These are phyloP conservation scores for Cephalopholis sonnerati DNA, from an alignment of 2,113 vertebrate species.

Conservation along the genomic window DNA sequence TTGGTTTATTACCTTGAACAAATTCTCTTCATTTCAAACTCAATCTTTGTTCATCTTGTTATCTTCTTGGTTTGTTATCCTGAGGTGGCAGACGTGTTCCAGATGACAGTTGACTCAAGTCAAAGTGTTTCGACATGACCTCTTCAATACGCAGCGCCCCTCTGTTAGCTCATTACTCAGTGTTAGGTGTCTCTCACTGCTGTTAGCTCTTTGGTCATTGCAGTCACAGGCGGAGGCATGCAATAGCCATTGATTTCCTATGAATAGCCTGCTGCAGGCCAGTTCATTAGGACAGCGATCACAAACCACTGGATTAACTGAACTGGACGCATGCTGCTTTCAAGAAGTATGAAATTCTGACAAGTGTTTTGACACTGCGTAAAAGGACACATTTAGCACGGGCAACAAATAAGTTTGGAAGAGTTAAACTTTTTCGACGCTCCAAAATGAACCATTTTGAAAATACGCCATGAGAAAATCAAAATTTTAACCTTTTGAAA, in stretches of 20 bases:
- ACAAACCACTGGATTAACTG: constrained; percentile 74
- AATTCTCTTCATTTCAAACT: constrained; percentile 46
- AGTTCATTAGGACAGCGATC: constrained; percentile 75
- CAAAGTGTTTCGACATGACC: constrained; percentile 41
- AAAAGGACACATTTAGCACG: neutral
- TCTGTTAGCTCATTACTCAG: constrained; percentile 76
- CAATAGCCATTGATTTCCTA: constrained; percentile 82
- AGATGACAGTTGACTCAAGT: constrained; percentile 29
- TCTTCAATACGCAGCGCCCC: constrained; percentile 23
- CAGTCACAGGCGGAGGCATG: constrained; percentile 67
- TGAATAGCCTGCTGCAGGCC: constrained; percentile 74
- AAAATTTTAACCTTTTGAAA: neutral
- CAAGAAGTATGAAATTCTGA: constrained; percentile 12
- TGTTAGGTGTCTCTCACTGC: constrained; percentile 66
- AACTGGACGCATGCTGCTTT: constrained; percentile 48
- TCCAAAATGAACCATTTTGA: neutral
- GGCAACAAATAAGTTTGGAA: neutral
- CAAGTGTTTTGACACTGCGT: neutral
- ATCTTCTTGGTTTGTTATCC: constrained; percentile 6
- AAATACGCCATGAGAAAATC: neutral
- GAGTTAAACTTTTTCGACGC: constrained; percentile 26
- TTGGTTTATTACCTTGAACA: constrained; percentile 50
- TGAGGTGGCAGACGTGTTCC: neutral
- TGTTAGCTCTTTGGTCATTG: constrained; percentile 70
- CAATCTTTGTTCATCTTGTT: constrained; percentile 23